A percentile compares a stretch with the other conserved stretches of the same genome.
phyloP scores from a whole-genome alignment of 2,113 vertebrate species.

The human region GRCh38 chr22:36695001-36695500 shows the following conservation, averaged over 20 bases:
- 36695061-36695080: too few relatives aligned
- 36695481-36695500: accelerated
- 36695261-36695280: not conserved
- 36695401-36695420: not conserved
- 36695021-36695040: too few relatives aligned
- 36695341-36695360: not conserved
- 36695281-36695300: not conserved
- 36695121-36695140: too few relatives aligned
- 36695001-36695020: too few relatives aligned
- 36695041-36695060: too few relatives aligned
- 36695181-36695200: too few relatives aligned
- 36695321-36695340: not conserved
- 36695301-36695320: not conserved
- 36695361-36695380: not conserved
- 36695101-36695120: too few relatives aligned
- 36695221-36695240: too few relatives aligned
- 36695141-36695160: too few relatives aligned
- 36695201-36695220: too few relatives aligned
- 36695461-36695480: accelerated
- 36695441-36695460: accelerated
- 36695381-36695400: not conserved
- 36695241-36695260: not conserved
- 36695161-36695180: too few relatives aligned
- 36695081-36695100: too few relatives aligned
- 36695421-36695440: not conserved